Base-by-base conservation (phyloP, 2,113 vertebrate species). In the Urocitellus parryii region DNA sequence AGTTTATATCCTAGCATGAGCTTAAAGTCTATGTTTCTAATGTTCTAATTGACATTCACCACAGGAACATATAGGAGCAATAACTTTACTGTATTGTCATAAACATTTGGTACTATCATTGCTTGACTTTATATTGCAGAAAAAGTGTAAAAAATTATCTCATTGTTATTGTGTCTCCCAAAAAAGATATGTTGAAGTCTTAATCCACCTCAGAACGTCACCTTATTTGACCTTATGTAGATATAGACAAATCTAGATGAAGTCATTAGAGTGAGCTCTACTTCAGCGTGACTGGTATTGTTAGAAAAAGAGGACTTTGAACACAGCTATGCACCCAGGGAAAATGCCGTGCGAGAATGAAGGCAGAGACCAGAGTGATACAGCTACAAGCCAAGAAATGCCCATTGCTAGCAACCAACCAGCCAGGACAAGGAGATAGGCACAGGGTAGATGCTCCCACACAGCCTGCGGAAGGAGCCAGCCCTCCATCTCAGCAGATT, bases 101-200 rank as follows among this genome's bases (percentile, higher is more conserved):
- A 22, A 87, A 39, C 58, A 27, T 56, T 70, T 53, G 39, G 39
- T 34, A 13, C 67, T 90, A 29, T 16, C 61, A 58, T 61, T 51
- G 37, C 24, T 83, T 92, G 77, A 25, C 94, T 96, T 68, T 88
- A 56, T 39, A 88, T 73, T 73, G 77, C 78, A 90, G 25, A 34
- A 91, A 91, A 93, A 29, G 22, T 37, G 61, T 34, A 10, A 37
- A 79, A 78, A 56, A 56, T n/a, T 32, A 94, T 76, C 39, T 29
- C n/a, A 58, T n/a, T 56, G 25, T 70, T 84, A 37, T 37, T 91
- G 7, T 84, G 77, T 78, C 2, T 16, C 27, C 22, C 39, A 14
- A 29, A 73, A n/a, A 91, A 87, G 6, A 70, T 65, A 72, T 68
- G 63, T 61, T 88, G 12, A 79, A 87, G 39, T 53, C 63, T 67